Evolutionary conservation across 2,888 invertebrate species (phyloP).

Genomic region (Agrochola circellaris): DNA sequence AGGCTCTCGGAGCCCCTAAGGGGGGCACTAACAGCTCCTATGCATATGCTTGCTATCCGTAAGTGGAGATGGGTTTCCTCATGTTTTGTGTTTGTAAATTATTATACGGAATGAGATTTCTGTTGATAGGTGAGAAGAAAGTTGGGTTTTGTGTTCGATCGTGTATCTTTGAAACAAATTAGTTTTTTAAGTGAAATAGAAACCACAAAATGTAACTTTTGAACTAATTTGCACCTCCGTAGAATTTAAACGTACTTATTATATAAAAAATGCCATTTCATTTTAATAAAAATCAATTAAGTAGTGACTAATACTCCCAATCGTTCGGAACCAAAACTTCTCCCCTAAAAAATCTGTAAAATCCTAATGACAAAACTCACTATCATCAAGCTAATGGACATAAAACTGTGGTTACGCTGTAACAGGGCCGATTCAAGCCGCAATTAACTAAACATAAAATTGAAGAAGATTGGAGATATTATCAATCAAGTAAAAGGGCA

Average conservation of each 20-base stretch:
- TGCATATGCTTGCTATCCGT: slow-evolving; percentile 78
- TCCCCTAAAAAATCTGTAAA: slow-evolving; percentile 51
- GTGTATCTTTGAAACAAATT: slow-evolving; percentile 1
- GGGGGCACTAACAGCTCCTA: slow-evolving; percentile 84
- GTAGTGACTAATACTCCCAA: neutral
- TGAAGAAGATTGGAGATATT: slow-evolving; percentile 80
- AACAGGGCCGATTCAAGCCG: slow-evolving; percentile 72
- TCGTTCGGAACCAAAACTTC: neutral
- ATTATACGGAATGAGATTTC: slow-evolving; percentile 62
- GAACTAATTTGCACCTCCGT: accelerated
- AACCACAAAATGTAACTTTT: neutral
- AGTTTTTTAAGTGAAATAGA: neutral
- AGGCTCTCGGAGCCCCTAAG: slow-evolving; percentile 83
- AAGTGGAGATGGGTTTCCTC: slow-evolving; percentile 75
- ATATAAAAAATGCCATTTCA: neutral
- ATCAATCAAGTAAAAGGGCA: slow-evolving; percentile 88
- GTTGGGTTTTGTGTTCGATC: slow-evolving; percentile 23
- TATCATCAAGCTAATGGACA: slow-evolving; percentile 79
- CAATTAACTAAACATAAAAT: slow-evolving; percentile 84
- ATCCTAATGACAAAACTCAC: slow-evolving; percentile 63
- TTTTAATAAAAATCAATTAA: neutral
- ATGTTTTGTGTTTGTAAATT: slow-evolving; percentile 73
- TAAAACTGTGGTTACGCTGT: slow-evolving; percentile 70
- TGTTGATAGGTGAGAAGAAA: slow-evolving; percentile 39
- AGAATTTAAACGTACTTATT: neutral